Percentiles rank a stretch among this genome's conserved stretches.
phyloP scores from a whole-genome alignment of 2,113 vertebrate genomes.

The Ardeotis arabs region DNA sequence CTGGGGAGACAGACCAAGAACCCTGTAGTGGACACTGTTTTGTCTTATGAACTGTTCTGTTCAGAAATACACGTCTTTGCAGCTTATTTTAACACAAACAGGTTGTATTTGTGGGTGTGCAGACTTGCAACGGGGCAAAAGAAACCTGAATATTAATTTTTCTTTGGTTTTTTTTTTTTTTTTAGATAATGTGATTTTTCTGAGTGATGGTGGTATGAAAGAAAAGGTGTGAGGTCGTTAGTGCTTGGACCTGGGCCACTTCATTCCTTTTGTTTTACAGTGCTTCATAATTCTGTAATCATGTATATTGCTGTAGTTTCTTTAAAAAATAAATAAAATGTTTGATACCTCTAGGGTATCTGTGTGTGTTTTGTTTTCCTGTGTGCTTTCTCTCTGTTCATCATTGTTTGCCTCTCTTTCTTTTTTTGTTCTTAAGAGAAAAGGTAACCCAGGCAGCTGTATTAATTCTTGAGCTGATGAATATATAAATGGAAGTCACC shows the following conservation, averaged over 20 bases:
- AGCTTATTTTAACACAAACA: not conserved
- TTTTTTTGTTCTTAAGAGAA: not conserved
- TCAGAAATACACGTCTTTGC: not conserved
- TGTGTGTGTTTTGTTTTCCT: not conserved
- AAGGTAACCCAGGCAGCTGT: not conserved
- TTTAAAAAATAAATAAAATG: conserved; percentile 67
- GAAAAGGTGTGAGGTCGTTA: conserved; percentile 77
- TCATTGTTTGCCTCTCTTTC: not conserved
- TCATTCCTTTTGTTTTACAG: conserved; percentile 47
- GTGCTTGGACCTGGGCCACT: not conserved
- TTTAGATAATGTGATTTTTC: conserved; percentile 95
- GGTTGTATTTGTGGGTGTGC: not conserved
- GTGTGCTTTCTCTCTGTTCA: not conserved
- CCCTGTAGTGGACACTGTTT: fast-evolving
- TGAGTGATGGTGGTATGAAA: conserved; percentile 81
- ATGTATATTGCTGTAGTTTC: conserved; percentile 56
- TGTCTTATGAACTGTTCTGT: not conserved
- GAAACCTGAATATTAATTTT: not conserved
- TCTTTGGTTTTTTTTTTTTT: conserved; percentile 39
- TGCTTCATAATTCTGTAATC: conserved; percentile 61
- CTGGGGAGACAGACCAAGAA: not conserved
- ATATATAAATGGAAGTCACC: not conserved
- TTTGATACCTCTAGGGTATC: conserved; percentile 47
- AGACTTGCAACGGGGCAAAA: not conserved
- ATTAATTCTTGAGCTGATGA: not conserved